Conservation (phyloP, 2,888 invertebrate species). For the Cryptocheilus praepositus region DNA sequence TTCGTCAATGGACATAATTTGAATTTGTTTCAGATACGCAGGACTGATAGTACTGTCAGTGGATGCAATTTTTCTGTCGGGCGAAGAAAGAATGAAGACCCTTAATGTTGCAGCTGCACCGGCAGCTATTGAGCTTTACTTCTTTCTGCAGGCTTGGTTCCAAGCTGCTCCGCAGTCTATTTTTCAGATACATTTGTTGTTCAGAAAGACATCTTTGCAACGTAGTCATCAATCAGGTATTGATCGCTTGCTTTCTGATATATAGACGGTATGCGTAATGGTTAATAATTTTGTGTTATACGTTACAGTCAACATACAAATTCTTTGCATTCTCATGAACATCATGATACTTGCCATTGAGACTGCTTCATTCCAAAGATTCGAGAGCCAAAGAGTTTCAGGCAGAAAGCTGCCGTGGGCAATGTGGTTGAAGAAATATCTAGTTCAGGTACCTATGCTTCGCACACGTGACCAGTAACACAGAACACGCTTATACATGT, state of each 20-base stretch:
- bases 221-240: constrained; percentile 81
- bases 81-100: constrained; percentile 80
- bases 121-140: constrained; percentile 84
- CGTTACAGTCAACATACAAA: constrained; percentile 81
- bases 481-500: too few species aligned
- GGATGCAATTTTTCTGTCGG: constrained; percentile 81
- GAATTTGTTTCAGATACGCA: constrained; percentile 78
- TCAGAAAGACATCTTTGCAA: constrained; percentile 77
- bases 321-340: constrained; percentile 81
- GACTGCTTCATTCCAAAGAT: constrained; percentile 84
- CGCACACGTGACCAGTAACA: too few species aligned
- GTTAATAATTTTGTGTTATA: constrained; percentile 4
- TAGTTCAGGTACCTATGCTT: constrained; percentile 55
- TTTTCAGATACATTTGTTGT: constrained; percentile 81
- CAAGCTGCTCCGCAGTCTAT: constrained; percentile 86
- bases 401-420: constrained; percentile 87
- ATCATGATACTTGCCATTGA: constrained; percentile 83
- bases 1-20: too few species aligned
- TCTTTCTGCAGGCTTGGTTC: constrained; percentile 86
- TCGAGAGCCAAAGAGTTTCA: constrained; percentile 85
- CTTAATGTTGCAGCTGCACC: constrained; percentile 79
- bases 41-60: constrained; percentile 86
- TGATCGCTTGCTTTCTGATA: constrained; percentile 8
- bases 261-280: background rate
- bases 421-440: constrained; percentile 72